phyloP scores from a whole-genome alignment of 2,113 vertebrate species.

The Vireo altiloquus region DNA sequence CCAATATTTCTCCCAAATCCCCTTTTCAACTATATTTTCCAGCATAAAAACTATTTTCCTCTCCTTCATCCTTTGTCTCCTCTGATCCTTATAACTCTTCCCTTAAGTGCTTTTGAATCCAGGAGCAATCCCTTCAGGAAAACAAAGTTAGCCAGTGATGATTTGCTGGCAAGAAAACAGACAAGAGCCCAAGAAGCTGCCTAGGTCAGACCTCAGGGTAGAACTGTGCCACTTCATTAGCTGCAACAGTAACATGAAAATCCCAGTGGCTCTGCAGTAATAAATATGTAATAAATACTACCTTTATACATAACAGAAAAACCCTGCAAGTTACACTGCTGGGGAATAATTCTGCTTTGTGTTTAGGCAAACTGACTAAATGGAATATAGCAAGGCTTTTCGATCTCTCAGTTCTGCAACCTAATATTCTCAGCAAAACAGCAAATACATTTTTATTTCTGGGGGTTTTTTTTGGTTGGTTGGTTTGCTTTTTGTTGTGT shows the following conservation, averaged over 20 bases:
- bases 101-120: background rate
- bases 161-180: background rate
- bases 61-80: background rate
- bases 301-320: background rate
- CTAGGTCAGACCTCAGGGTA: slow-evolving; percentile 10
- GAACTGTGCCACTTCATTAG: background rate
- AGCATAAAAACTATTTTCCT: background rate
- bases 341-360: background rate
- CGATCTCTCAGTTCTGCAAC: background rate
- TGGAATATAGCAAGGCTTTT: background rate
- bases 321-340: background rate
- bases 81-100: background rate
- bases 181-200: background rate
- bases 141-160: background rate
- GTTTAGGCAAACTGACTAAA: background rate
- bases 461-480: background rate
- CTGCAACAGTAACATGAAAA: background rate
- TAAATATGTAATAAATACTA: slow-evolving; percentile 25
- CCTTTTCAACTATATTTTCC: background rate
- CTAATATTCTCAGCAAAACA: background rate
- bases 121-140: background rate
- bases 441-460: background rate
- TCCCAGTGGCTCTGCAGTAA: background rate
- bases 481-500: background rate
- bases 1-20: background rate